phyloP scores from a whole-genome alignment of 2,113 vertebrate genomes.

The Istiophorus platypterus region DNA sequence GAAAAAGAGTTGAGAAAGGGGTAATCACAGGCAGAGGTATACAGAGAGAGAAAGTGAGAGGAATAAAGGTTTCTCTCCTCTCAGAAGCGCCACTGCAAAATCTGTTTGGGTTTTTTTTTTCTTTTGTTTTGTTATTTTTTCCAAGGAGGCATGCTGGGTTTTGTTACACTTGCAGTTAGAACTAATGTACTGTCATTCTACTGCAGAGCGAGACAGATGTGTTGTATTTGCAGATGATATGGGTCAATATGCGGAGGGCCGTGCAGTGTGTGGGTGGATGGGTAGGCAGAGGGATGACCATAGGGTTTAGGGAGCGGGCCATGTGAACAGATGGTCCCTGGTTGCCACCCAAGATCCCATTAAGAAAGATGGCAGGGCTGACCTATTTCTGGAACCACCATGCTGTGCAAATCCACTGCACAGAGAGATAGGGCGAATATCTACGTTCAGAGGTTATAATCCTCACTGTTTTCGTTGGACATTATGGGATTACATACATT shows the following conservation, averaged over 20 bases:
- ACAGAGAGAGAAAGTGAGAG: neutral
- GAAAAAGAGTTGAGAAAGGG: slow-evolving; percentile 3
- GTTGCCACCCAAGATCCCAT: slow-evolving; percentile 81
- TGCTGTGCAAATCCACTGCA: slow-evolving; percentile 64
- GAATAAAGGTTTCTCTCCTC: neutral
- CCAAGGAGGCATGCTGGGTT: slow-evolving; percentile 9
- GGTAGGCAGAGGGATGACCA: slow-evolving; percentile 74
- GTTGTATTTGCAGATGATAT: slow-evolving; percentile 60
- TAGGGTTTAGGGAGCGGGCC: slow-evolving; percentile 67
- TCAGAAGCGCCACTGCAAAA: neutral
- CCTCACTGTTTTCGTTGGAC: slow-evolving; percentile 57
- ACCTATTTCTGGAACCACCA: slow-evolving; percentile 77
- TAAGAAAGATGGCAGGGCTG: slow-evolving; percentile 81
- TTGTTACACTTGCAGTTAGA: slow-evolving; percentile 11
- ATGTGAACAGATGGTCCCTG: slow-evolving; percentile 80
- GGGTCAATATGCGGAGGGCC: slow-evolving; percentile 51
- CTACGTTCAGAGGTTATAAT: slow-evolving; percentile 65
- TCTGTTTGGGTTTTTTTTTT: neutral
- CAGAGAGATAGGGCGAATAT: slow-evolving; percentile 46
- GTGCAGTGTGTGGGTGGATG: slow-evolving; percentile 53
- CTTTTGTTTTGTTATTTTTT: neutral
- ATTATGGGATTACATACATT: slow-evolving; percentile 62
- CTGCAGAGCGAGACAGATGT: slow-evolving; percentile 58
- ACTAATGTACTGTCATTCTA: slow-evolving; percentile 26
- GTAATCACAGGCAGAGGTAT: slow-evolving; percentile 12